Percentiles rank a stretch among this genome's conserved stretches.
These are phyloP conservation scores for Anisognathus igniventris DNA, from an alignment of 2,797 vertebrate species.

Conservation along the genomic window DNA sequence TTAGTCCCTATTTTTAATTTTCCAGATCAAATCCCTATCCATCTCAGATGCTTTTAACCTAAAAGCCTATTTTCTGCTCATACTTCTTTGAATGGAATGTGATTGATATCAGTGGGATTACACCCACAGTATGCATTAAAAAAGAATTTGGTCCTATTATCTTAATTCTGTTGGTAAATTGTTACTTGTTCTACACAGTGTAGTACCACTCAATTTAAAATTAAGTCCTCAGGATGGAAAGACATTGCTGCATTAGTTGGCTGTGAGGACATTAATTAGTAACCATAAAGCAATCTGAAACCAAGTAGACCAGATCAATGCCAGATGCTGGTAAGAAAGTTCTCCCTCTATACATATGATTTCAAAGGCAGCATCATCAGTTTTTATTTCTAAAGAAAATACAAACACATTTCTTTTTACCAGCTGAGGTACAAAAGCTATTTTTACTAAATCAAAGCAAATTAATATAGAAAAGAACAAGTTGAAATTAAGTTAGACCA, in stretches of 20 bases:
- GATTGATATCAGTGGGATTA: background rate
- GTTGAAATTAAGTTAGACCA: background rate
- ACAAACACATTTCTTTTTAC: background rate
- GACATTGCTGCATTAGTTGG: background rate
- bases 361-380: background rate
- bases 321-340: background rate
- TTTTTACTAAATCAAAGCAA: background rate
- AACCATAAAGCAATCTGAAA: background rate
- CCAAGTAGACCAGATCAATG: background rate
- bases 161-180: background rate
- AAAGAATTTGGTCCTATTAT: background rate
- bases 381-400: background rate
- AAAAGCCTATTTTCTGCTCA: background rate
- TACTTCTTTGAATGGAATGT: background rate
- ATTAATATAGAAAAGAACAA: background rate
- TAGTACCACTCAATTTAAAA: background rate
- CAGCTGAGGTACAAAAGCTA: background rate
- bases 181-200: background rate
- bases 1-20: constrained; percentile 2
- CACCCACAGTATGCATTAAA: background rate
- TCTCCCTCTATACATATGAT: background rate
- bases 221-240: background rate
- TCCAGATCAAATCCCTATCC: background rate
- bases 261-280: background rate
- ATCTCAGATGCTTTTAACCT: background rate